A percentile compares a stretch with the other conserved stretches of the same genome.
Conservation (phyloP, 2,797 vertebrate species). For the Apodemus agrarius region DNA sequence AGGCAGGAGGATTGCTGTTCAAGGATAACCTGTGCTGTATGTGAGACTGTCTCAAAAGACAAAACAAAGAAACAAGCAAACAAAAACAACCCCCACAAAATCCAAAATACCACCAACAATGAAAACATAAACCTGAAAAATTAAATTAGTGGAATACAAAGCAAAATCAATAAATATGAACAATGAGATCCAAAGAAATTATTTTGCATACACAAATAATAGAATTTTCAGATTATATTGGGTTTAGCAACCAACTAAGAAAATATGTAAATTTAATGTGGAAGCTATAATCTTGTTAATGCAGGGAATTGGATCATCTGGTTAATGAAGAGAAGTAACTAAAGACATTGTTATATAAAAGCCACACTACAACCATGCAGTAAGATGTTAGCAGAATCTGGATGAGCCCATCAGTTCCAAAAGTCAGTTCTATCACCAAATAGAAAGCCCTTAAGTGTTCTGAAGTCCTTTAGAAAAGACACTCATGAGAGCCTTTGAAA, state of each 20-base stretch:
- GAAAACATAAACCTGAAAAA: not conserved
- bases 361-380: not conserved
- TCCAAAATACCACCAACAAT: not conserved
- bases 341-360: constrained; percentile 24
- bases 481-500: not conserved
- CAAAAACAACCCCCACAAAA: not conserved
- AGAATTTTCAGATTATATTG: constrained; percentile 46
- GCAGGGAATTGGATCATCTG: not conserved
- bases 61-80: not conserved
- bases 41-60: not conserved
- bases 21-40: not conserved
- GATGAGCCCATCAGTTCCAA: not conserved
- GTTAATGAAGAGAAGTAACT: constrained; percentile 36
- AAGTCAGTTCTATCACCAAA: not conserved
- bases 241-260: constrained; percentile 41
- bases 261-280: constrained; percentile 46
- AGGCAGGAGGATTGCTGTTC: not conserved
- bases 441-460: not conserved
- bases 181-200: constrained; percentile 42
- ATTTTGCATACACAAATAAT: constrained; percentile 44
- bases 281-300: not conserved
- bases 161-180: constrained; percentile 52
- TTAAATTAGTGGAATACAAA: constrained; percentile 44
- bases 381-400: not conserved
- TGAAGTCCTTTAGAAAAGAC: constrained; percentile 20